Base-by-base conservation (phyloP, 2,797 vertebrate species). In the Staurois parvus region DNA sequence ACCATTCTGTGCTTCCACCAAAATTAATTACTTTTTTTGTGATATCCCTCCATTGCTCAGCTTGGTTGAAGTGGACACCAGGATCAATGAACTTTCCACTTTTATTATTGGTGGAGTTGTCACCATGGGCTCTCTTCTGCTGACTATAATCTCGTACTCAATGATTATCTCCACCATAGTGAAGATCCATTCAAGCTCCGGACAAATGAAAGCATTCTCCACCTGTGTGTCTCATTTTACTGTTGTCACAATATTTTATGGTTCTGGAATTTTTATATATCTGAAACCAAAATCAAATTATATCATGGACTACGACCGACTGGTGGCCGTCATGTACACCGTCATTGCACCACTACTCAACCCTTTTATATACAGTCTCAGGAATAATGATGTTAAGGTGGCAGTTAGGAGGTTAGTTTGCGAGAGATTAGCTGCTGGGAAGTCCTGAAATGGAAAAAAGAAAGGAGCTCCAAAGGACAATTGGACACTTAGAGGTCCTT, bases 201-300 rank as follows among this genome's bases (percentile, higher is more conserved):
- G 84, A 0, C 77, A 42, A 10, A 68, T 8, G 30, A 85, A 85
- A 74, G 59, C 84, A 1, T 68, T 85, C 66, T 85, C 84, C 13
- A 85, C 84, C 30, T 85, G 84, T 8, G 72, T 66, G 17, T 85
- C 84, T 29, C 84, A 85, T n/a, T 85, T 85, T 37, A 68, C 10
- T 0, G 84, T 80, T 19, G 84, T 85, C 4, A 48, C 42, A 12
- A 79, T 85, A 75, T 85, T 80, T 68, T 85, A 85, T 19, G 77
- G 76, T 13, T 85, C 84, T 40, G 84, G 84, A 5, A 85, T 85
- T 37, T 85, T 75, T 69, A 80, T 85, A 28, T 85, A 85, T 37
- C 30, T 85, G 24, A 85, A 79, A 69, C 84, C 84, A 30, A 85
- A 62, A 30, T 80, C 84, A 19, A 80, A 66, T 40, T 85, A 85